Evolutionary conservation across 1,140 invertebrate species (phyloP).

Genomic region (Drosophila subobscura): DNA sequence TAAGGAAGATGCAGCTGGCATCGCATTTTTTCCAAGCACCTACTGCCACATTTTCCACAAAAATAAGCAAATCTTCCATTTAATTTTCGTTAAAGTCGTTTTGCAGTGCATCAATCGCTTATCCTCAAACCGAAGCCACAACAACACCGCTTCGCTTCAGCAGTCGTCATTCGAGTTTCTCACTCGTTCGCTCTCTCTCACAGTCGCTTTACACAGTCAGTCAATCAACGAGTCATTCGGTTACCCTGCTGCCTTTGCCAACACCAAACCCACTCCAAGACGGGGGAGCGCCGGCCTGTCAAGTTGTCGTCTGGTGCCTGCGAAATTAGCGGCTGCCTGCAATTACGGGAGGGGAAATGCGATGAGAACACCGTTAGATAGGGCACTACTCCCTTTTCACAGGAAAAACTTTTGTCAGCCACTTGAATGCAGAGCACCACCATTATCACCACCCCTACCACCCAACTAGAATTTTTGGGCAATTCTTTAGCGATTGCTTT

Average conservation of each 20-base stretch:
- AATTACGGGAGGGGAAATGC: slow-evolving; percentile 50
- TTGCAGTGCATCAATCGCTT: slow-evolving; percentile 9
- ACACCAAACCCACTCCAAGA: not conserved
- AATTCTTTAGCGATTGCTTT: slow-evolving; percentile 32
- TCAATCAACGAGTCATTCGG: slow-evolving; percentile 62
- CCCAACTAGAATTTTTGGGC: slow-evolving; percentile 35
- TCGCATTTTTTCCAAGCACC: not conserved
- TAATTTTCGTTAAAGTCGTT: too few relatives aligned
- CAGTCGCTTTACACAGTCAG: slow-evolving; percentile 54
- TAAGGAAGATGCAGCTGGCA: too few relatives aligned
- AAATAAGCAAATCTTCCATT: too few relatives aligned
- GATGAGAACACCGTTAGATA: slow-evolving; percentile 44
- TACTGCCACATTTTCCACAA: too few relatives aligned
- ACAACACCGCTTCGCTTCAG: slow-evolving; percentile 3
- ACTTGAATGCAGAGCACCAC: slow-evolving; percentile 39
- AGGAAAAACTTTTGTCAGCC: slow-evolving; percentile 29
- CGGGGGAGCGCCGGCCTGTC: slow-evolving; percentile 40
- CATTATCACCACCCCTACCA: slow-evolving; percentile 11
- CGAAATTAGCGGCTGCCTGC: slow-evolving; percentile 70
- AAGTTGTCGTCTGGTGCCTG: slow-evolving; percentile 72
- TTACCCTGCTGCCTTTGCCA: slow-evolving; percentile 20
- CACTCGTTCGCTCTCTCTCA: slow-evolving; percentile 33
- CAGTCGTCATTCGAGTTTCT: slow-evolving; percentile 45
- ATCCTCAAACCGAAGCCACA: slow-evolving; percentile 38
- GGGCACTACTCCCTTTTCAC: not conserved